Evolutionary conservation across 2,797 vertebrate genomes (phyloP), one percentile per base, ranked within the genome.

Genomic region (Gadopsis marmoratus): DNA sequence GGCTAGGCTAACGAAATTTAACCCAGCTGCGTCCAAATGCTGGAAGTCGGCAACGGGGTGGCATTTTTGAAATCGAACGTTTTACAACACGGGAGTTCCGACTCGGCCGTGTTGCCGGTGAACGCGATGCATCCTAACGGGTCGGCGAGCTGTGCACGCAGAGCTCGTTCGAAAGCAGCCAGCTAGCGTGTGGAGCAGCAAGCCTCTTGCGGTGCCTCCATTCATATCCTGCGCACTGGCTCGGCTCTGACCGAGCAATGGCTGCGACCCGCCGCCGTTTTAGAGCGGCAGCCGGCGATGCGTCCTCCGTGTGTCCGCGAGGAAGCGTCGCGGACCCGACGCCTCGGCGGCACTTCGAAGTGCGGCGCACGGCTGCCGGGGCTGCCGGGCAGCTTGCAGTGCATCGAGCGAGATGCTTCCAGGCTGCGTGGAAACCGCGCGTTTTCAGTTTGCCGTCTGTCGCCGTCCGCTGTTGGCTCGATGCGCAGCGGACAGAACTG

Each of bases 161-260:
- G 78, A 82, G 82, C 71, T 86, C 29, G n/a, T 79, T 71, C 78
- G 78, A 90, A 90, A 93, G 88, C 91, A 91, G n/a, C 3, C 68
- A 92, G 87, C 78, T 93, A 93, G 89, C 89, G 80, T 85, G 62
- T 93, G n/a, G n/a, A n/a, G n/a, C n/a, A 93, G 92, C 92, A 61
- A 74, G 84, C 79, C 78, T 87, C 87, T 91, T 88, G 86, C 86
- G 89, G 83, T 56, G 81, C 86, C 88, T 92, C 94, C 94, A 95
- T 94, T 95, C 94, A 94, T 94, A 91, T 94, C 92, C 92, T 94
- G 93, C 92, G 90, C 84, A 93, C 84, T 91, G 89, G 83, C 80
- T 79, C 75, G 68, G 73, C 77, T 91, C 67, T 61, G 61, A 83
- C 81, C 85, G 84, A 92, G 87, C 62, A 89, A 90, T 90, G 90